Evolutionary conservation across 2,113 vertebrate species (phyloP).

Genomic region (Amazona guildingii): DNA sequence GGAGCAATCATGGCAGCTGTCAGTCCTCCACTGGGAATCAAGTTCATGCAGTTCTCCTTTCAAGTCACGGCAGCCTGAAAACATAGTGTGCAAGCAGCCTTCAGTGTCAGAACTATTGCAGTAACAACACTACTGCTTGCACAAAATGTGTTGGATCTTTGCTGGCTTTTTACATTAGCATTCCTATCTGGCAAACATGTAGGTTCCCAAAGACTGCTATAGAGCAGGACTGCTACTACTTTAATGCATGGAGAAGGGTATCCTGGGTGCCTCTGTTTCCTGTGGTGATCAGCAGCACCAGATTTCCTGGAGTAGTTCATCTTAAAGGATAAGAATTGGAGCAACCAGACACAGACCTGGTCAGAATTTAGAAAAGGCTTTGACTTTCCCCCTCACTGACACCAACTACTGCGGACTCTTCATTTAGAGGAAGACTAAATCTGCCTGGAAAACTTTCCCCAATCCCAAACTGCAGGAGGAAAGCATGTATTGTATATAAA

Average conservation of each 20-base stretch:
- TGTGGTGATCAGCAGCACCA: neutral
- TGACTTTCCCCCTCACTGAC: neutral
- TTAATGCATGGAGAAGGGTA: neutral
- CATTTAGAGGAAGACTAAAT: neutral
- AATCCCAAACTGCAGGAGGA: neutral
- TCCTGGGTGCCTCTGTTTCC: neutral
- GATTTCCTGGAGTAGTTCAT: neutral
- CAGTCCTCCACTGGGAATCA: neutral
- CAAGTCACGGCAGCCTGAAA: neutral
- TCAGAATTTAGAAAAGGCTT: neutral
- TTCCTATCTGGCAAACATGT: neutral
- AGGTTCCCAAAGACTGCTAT: neutral
- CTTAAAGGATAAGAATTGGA: neutral
- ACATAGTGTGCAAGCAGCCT: accelerated
- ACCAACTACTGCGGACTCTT: neutral
- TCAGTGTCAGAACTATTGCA: neutral
- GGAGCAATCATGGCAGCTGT: neutral
- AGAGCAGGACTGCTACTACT: neutral
- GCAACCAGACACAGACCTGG: neutral
- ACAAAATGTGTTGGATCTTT: neutral
- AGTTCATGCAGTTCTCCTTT: neutral
- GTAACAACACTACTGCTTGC: neutral
- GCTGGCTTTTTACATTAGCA: neutral
- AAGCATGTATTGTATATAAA: neutral
- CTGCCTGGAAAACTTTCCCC: neutral